These are phyloP conservation scores for Anastatus disparis DNA, from an alignment of 1,140 invertebrate genomes.

Conservation along the genomic window DNA sequence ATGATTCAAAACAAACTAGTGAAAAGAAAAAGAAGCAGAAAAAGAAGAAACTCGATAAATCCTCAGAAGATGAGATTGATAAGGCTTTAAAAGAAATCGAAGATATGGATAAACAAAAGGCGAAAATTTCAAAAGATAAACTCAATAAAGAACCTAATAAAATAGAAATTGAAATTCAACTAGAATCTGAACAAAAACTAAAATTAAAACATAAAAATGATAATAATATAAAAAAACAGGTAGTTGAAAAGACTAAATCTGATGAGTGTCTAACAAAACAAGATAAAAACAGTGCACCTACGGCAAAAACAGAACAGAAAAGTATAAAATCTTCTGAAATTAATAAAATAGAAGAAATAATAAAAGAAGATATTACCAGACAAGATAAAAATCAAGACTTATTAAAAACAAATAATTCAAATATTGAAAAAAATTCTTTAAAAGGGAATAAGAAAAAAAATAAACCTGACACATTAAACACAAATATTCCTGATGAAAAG, in stretches of 20 bases:
- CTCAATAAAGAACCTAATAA: conserved; percentile 30
- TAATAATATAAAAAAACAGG: neutral
- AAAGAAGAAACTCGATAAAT: conserved; percentile 65
- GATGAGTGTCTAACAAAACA: neutral
- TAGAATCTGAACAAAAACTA: conserved; percentile 15
- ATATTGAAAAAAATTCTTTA: conserved; percentile 36
- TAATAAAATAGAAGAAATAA: neutral
- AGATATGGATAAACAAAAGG: conserved; percentile 63
- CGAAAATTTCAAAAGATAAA: conserved; percentile 53
- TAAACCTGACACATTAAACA: neutral
- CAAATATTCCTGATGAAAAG: conserved; percentile 3
- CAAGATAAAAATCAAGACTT: conserved; percentile 1
- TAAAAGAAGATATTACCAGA: neutral
- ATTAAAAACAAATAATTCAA: conserved; percentile 16
- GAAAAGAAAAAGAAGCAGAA: conserved; percentile 63
- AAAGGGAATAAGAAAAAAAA: conserved; percentile 36
- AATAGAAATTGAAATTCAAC: neutral
- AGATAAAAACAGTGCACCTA: conserved; percentile 15
- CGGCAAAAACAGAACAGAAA: conserved; percentile 36
- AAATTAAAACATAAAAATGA: conserved; percentile 26
- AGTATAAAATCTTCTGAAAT: conserved; percentile 2
- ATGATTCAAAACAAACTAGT: conserved; percentile 7
- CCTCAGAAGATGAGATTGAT: conserved; percentile 71
- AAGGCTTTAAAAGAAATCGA: conserved; percentile 71
- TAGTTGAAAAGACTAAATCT: neutral